Base-by-base conservation (phyloP, 23 tunicate species). In the Clavelina lepadiformis region DNA sequence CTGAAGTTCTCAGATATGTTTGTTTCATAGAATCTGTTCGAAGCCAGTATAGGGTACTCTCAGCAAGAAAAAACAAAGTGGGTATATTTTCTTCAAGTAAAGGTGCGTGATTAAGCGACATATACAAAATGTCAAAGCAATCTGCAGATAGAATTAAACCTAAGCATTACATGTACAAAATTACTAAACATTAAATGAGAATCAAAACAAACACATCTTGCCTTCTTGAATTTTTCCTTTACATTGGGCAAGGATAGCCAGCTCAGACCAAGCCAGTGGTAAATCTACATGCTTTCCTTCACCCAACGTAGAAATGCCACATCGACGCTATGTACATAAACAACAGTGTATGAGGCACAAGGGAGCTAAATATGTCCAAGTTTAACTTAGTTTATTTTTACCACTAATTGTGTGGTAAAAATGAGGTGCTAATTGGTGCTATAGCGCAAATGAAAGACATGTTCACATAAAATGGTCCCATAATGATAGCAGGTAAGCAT, bases 201-300 rank as follows among this genome's bases (percentile, higher is more conserved):
- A 38, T 41, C 13, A 65, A 15, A n/a, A n/a, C 0, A 27, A 28
- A 47, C 4, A 66, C 34, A 31, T 5, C 61, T 33, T 21, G 69
- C 92, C 92, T 81, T 75, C 83, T 63, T 89, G 83, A 33, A 81
- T 20, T 57, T 76, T 76, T 69, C 97, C 97, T 68, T 81, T 81
- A 61, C 97, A 89, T 47, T 89, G 97, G 31, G 97, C 89, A 24
- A 89, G 61, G 1, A 81, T 65, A 3, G 89, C 83, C 6, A 89
- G 75, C 55, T 89, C 97, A 28, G 97, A 89, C 97, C 97, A 89
- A n/a, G 79, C 97, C 62, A 81, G 38, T 28, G 91, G 80, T 0
- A 81, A 56, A 71, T 89, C 97, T 3, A 89, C 97, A 58, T 81
- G 87, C 22, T 69, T 63, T 31, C 97, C 97, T 75, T 81, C 89